These are phyloP conservation scores for Drosophila dunni DNA, from an alignment of 1,140 invertebrate species.

Conservation along the genomic window DNA sequence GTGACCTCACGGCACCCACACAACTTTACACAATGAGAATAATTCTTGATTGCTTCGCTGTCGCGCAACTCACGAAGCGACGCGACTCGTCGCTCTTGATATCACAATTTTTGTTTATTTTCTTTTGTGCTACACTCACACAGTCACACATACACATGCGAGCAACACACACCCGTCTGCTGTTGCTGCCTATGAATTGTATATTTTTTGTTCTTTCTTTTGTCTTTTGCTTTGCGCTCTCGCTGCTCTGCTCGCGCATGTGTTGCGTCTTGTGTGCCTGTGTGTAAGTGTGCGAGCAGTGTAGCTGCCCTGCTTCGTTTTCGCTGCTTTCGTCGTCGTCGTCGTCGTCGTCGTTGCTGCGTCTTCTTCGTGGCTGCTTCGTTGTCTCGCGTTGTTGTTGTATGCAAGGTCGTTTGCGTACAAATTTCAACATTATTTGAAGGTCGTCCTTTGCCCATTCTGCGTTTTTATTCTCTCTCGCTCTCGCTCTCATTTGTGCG, in stretches of 20 bases:
- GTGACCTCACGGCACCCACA: constrained; percentile 53
- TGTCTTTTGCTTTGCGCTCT: constrained; percentile 42
- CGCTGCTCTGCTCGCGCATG: constrained; percentile 62
- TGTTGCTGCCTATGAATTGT: constrained; percentile 32
- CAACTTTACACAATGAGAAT: constrained; percentile 49
- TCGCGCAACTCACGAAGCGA: constrained; percentile 29
- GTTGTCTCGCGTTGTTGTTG: constrained; percentile 68
- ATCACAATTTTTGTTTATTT: constrained; percentile 76
- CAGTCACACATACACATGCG: constrained; percentile 13
- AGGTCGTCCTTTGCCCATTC: constrained; percentile 83
- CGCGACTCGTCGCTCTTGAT: constrained; percentile 43
- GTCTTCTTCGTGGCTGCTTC: constrained; percentile 67
- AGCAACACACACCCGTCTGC: constrained; percentile 32
- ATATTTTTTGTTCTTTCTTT: constrained; percentile 54
- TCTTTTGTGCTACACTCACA: constrained; percentile 59
- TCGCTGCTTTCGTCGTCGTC: constrained; percentile 38
- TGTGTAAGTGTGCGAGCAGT: constrained; percentile 42
- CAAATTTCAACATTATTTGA: constrained; percentile 85
- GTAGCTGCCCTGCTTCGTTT: constrained; percentile 57
- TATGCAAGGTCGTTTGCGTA: constrained; percentile 85
- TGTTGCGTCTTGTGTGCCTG: constrained; percentile 47
- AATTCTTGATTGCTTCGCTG: constrained; percentile 54
- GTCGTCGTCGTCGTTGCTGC: constrained; percentile 47
- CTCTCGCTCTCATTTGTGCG: constrained; percentile 27
- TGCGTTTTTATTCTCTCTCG: constrained; percentile 39